Conservation (phyloP, 2,113 vertebrate species). For the Agapornis roseicollis region DNA sequence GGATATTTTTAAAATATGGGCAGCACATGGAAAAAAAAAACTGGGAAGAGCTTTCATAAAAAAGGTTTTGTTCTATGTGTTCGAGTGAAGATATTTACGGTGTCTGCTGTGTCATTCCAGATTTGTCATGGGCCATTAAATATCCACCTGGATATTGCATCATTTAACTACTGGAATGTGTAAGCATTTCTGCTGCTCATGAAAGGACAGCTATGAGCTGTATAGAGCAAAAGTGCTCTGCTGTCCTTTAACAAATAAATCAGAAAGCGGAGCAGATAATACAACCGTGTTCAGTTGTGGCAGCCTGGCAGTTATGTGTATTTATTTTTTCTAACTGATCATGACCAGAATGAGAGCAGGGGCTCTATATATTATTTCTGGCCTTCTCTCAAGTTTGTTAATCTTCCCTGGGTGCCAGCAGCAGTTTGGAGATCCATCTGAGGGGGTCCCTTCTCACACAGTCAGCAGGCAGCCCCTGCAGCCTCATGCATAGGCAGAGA, state of each 20-base stretch:
- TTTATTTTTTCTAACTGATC: constrained; percentile 55
- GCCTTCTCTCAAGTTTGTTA: constrained; percentile 8
- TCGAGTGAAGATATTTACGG: constrained; percentile 66
- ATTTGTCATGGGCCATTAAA: constrained; percentile 69
- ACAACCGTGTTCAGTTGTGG: constrained; percentile 38
- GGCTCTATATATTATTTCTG: constrained; percentile 13
- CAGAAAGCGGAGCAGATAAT: constrained; percentile 46
- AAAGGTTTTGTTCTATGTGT: constrained; percentile 63
- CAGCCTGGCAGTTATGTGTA: neutral
- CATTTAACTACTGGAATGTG: constrained; percentile 70
- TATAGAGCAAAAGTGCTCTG: neutral
- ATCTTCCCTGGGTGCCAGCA: neutral
- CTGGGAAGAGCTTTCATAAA: constrained; percentile 44
- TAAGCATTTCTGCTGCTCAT: constrained; percentile 64
- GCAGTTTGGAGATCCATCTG: neutral
- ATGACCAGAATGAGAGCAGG: constrained; percentile 38
- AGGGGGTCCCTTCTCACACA: neutral
- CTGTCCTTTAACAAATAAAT: constrained; percentile 57
- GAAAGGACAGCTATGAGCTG: constrained; percentile 45
- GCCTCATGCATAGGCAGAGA: neutral
- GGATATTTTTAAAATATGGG: constrained; percentile 50
- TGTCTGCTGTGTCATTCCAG: constrained; percentile 66
- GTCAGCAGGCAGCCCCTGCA: neutral
- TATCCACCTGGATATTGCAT: constrained; percentile 73
- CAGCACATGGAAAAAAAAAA: constrained; percentile 53